Percentiles rank a stretch among this genome's conserved stretches.
phyloP scores from a whole-genome alignment of 2,888 invertebrate species.

The Phengaris alcon region DNA sequence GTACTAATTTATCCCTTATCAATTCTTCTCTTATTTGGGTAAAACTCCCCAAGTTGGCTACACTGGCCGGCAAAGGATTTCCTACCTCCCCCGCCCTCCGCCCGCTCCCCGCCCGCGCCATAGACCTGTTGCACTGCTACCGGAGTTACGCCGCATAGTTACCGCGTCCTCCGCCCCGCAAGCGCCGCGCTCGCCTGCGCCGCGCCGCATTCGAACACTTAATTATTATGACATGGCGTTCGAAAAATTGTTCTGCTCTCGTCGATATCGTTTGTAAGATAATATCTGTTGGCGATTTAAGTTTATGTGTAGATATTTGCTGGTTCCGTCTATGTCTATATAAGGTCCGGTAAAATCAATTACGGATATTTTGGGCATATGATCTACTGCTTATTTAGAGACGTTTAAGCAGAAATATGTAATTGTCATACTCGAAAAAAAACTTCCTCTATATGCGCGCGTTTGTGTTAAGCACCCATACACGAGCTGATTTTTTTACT shows the following conservation, averaged over 20 bases:
- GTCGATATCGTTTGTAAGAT: slow-evolving; percentile 66
- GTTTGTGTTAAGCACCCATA: no score
- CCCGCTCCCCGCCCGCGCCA: slow-evolving; percentile 53
- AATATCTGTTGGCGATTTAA: slow-evolving; percentile 6
- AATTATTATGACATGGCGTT: slow-evolving; percentile 70
- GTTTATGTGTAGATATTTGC: neutral
- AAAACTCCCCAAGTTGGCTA: neutral
- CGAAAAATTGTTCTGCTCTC: slow-evolving; percentile 69
- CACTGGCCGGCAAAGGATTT: slow-evolving; percentile 61
- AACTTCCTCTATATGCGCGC: no score
- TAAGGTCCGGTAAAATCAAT: no score
- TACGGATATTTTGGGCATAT: no score
- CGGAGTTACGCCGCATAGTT: slow-evolving; percentile 80
- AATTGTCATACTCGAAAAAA: no score
- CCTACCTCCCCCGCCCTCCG: slow-evolving; percentile 68
- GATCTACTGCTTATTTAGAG: no score
- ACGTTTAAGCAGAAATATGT: no score
- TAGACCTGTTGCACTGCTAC: slow-evolving; percentile 79
- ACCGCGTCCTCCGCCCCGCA: slow-evolving; percentile 68
- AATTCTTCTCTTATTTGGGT: neutral
- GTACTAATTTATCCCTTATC: no score
- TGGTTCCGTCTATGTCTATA: neutral
- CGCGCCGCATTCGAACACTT: slow-evolving; percentile 67
- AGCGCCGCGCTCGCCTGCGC: slow-evolving; percentile 49
- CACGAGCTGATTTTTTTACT: no score